A percentile compares a stretch with the other conserved stretches of the same genome.
Conservation (phyloP, 2,797 vertebrate genomes). For the Syncerus caffer region DNA sequence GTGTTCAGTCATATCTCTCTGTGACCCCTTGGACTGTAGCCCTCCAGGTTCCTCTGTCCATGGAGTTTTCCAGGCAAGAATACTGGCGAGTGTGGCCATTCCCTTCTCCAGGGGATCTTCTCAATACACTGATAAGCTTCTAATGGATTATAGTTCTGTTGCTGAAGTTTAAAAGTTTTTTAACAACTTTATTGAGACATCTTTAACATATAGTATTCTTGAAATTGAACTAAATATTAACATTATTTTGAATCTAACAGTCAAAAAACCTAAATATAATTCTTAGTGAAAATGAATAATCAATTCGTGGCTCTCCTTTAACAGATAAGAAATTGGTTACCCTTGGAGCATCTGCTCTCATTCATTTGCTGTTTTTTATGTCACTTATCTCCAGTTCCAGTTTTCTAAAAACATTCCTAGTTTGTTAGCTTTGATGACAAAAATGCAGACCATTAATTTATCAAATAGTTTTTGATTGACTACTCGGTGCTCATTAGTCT, state of each 20-base stretch:
- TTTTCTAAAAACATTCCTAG: background rate
- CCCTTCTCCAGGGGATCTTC: background rate
- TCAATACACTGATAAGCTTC: background rate
- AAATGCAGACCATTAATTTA: background rate
- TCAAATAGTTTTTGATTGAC: background rate
- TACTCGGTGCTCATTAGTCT: background rate
- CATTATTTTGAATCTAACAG: conserved; percentile 5
- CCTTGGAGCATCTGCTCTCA: background rate
- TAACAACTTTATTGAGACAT: background rate
- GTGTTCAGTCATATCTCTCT: background rate
- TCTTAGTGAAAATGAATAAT: background rate
- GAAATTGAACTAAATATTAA: background rate
- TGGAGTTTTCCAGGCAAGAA: background rate
- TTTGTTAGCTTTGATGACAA: background rate
- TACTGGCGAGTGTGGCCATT: background rate
- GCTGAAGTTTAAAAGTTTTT: background rate
- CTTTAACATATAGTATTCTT: background rate
- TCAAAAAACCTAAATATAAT: background rate
- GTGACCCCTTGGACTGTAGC: background rate
- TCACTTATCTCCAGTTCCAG: background rate
- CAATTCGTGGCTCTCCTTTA: background rate
- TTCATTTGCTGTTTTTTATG: background rate
- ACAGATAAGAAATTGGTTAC: background rate
- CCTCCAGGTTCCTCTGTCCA: background rate
- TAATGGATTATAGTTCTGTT: background rate